Evolutionary conservation across 2,797 vertebrate genomes (phyloP).

Genomic region (Antennarius maculatus): DNA sequence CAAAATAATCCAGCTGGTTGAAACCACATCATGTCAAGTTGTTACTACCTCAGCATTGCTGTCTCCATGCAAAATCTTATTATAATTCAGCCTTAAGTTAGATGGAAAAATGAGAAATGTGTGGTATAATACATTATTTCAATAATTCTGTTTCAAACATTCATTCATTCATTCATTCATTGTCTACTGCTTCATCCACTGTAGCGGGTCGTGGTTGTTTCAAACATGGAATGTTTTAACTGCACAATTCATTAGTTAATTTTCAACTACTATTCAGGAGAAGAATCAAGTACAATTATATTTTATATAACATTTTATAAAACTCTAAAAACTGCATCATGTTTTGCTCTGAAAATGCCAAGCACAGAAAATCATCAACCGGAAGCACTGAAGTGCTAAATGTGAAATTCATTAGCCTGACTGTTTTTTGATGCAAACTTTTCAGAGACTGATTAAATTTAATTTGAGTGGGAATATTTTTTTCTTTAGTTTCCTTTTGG

Average conservation of each 20-base stretch:
- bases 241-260: too few species aligned
- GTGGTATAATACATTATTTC: neutral
- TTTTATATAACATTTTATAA: too few species aligned
- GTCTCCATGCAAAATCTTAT: neutral
- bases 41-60: constrained; percentile 27
- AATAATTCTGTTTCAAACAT: neutral
- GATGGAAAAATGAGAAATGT: too few species aligned
- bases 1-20: neutral
- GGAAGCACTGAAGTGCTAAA: neutral
- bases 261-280: too few species aligned
- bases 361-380: neutral
- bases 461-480: neutral
- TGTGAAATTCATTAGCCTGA: too few species aligned
- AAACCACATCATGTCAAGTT: neutral
- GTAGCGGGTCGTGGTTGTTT: too few species aligned
- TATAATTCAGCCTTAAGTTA: constrained; percentile 37
- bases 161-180: too few species aligned
- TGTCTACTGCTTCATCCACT: too few species aligned
- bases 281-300: too few species aligned
- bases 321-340: neutral
- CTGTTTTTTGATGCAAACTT: neutral
- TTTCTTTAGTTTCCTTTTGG: neutral
- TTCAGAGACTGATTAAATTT: neutral
- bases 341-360: too few species aligned
- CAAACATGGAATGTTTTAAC: too few species aligned